A percentile compares a stretch with the other conserved stretches of the same genome.
Conservation (phyloP, 92 coral and sea anemone species). For the Zoanthus sociatus region DNA sequence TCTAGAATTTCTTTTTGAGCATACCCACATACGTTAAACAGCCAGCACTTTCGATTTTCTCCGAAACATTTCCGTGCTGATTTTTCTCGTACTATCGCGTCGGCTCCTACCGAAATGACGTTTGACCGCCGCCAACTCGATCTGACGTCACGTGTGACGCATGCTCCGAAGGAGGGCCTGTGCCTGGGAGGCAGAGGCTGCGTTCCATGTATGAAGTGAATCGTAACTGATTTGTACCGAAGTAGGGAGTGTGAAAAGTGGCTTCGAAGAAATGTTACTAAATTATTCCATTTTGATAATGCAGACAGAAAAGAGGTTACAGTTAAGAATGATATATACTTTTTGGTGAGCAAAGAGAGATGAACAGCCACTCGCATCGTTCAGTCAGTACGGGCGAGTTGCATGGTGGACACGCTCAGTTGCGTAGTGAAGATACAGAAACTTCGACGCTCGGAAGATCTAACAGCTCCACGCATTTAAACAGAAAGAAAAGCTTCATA, state of each 20-base stretch:
- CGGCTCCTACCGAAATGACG: background rate
- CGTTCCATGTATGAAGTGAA: slow-evolving; percentile 41
- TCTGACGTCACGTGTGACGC: slow-evolving; percentile 50
- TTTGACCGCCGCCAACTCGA: background rate
- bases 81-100: no score
- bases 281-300: background rate
- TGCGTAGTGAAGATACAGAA: slow-evolving; percentile 59
- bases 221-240: slow-evolving; percentile 26
- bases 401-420: slow-evolving; percentile 80
- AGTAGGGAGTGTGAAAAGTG: background rate
- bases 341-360: background rate
- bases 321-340: background rate
- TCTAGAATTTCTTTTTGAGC: no score
- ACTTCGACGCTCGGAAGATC: slow-evolving; percentile 76
- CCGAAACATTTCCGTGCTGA: no score
- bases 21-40: no score
- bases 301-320: background rate
- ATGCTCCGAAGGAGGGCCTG: slow-evolving; percentile 41
- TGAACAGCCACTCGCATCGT: slow-evolving; percentile 52
- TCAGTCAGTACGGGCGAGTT: slow-evolving; percentile 84
- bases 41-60: no score
- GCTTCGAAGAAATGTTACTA: background rate
- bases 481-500: slow-evolving; percentile 81
- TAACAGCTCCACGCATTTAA: slow-evolving; percentile 78
- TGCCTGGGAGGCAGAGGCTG: background rate